Conservation (phyloP, 2,888 invertebrate genomes). For the Harpalus rufipes region DNA sequence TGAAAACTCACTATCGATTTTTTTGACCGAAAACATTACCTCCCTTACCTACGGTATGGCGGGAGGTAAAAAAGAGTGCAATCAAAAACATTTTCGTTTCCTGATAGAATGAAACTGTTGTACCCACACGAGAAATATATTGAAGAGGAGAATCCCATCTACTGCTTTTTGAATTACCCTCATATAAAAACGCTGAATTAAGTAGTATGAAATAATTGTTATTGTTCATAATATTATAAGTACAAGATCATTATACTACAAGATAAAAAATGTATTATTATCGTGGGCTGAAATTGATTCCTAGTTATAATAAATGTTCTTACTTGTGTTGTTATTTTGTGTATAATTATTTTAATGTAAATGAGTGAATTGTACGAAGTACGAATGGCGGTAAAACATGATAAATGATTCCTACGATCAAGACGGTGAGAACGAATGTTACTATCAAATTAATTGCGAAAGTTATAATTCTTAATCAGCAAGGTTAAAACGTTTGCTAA, state of each 20-base stretch:
- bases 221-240: not conserved
- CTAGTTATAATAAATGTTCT: not conserved
- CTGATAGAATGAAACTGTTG: no score
- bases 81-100: no score
- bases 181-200: no score
- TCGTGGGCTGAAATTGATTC: not conserved
- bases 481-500: conserved; percentile 27
- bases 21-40: no score
- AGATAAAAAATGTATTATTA: not conserved
- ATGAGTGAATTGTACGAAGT: not conserved
- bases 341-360: conserved; percentile 12
- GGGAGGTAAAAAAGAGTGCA: no score
- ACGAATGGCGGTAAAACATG: conserved; percentile 31
- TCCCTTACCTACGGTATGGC: no score
- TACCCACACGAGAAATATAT: no score
- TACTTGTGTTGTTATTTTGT: not conserved
- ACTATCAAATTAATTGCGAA: conserved; percentile 36
- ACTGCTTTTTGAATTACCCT: no score
- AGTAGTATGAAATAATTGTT: not conserved
- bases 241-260: not conserved
- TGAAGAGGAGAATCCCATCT: no score
- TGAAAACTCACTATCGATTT: no score
- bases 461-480: conserved; percentile 36
- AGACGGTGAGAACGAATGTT: conserved; percentile 23
- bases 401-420: conserved; percentile 18